Evolutionary conservation across 2,113 vertebrate species (phyloP).

Genomic region (Piaya cayana): DNA sequence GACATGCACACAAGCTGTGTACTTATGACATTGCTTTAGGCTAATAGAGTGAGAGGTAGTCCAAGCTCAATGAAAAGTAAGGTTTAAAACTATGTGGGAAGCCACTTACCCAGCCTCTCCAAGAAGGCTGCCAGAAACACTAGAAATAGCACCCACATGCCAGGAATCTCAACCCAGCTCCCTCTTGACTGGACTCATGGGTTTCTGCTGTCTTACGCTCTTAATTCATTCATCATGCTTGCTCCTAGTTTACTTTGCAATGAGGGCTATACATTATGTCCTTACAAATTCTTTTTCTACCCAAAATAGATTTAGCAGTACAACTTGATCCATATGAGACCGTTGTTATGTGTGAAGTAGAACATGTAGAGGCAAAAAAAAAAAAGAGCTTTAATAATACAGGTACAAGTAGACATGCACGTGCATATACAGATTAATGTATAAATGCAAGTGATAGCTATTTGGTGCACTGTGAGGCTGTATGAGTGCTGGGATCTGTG

Average conservation of each 20-base stretch:
- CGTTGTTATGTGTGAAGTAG: background rate
- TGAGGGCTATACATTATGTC: background rate
- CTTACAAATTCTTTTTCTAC: background rate
- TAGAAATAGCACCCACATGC: background rate
- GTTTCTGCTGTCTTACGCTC: background rate
- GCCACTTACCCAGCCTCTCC: background rate
- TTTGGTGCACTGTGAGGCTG: background rate
- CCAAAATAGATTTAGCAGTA: background rate
- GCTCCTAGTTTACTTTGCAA: background rate
- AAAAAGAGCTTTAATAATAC: background rate
- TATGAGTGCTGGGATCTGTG: background rate
- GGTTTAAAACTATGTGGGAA: background rate
- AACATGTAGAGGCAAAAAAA: background rate
- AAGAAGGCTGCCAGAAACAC: background rate
- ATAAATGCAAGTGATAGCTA: background rate
- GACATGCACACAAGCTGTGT: background rate
- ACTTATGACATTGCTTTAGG: background rate
- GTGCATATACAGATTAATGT: background rate
- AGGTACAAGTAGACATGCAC: background rate
- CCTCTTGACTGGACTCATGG: accelerated
- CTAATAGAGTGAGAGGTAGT: background rate
- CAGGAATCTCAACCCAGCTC: background rate
- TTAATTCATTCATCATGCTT: background rate
- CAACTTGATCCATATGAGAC: background rate
- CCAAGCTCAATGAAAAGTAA: background rate